phyloP scores from a whole-genome alignment of 2,113 vertebrate species.

The Columba livia region DNA sequence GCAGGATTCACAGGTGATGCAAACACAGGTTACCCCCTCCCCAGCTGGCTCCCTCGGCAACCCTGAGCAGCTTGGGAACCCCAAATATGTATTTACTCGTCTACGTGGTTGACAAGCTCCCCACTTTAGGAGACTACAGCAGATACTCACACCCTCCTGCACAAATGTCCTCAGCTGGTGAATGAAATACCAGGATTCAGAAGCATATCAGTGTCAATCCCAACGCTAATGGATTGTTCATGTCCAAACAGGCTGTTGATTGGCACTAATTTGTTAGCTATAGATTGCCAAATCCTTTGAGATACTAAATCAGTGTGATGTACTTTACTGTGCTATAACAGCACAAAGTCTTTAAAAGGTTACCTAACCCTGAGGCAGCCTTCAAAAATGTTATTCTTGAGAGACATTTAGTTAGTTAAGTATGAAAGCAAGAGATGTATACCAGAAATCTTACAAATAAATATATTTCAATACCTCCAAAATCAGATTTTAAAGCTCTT shows the following conservation, averaged over 20 bases:
- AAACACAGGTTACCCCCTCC: no score
- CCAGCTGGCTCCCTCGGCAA: rapidly evolving
- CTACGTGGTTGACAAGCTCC: not conserved
- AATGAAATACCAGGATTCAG: not conserved
- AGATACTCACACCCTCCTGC: not conserved
- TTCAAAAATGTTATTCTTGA: not conserved
- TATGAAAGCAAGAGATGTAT: rapidly evolving
- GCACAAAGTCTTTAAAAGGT: not conserved
- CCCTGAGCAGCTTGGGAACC: not conserved
- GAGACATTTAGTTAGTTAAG: not conserved
- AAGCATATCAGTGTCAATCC: not conserved
- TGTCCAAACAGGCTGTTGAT: constrained; percentile 1
- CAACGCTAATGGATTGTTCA: not conserved
- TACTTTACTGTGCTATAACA: not conserved
- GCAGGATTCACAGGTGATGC: not conserved
- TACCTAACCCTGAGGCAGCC: not conserved
- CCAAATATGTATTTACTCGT: not conserved
- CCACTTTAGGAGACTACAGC: not conserved
- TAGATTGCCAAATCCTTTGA: not conserved
- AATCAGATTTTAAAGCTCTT: not conserved
- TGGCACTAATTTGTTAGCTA: constrained; percentile 31
- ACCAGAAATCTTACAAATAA: not conserved
- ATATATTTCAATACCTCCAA: not conserved
- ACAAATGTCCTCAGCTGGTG: not conserved
- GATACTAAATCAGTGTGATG: not conserved